phyloP scores from a whole-genome alignment of 2,113 vertebrate species.

The Tetrax tetrax region DNA sequence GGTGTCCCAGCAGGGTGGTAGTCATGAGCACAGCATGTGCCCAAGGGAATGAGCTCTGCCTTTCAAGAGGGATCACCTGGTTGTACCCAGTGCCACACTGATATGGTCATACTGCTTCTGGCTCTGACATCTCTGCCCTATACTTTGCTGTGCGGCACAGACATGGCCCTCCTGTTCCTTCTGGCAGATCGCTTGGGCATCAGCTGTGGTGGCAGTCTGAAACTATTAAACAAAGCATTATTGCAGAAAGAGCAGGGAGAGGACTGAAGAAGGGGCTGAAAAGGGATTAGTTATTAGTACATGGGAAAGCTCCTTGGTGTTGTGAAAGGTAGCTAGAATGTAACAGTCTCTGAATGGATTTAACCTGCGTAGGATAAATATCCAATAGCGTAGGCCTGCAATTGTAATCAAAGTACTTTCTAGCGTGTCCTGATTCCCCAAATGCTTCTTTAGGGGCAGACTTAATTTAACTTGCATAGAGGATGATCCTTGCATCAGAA shows the following conservation, averaged over 20 bases:
- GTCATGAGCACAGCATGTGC: fast-evolving
- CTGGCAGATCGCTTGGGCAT: not conserved
- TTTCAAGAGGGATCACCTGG: not conserved
- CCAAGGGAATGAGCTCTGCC: not conserved
- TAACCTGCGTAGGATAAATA: not conserved
- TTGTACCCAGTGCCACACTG: not conserved
- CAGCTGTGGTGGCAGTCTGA: not conserved
- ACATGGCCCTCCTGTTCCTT: fast-evolving
- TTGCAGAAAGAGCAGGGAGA: not conserved
- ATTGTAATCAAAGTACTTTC: not conserved
- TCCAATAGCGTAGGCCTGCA: not conserved
- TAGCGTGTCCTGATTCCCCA: not conserved
- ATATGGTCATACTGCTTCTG: not conserved
- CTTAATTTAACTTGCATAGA: not conserved
- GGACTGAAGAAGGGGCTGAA: not conserved
- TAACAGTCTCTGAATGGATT: not conserved
- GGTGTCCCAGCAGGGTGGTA: not conserved
- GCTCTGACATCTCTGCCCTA: not conserved
- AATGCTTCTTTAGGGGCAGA: not conserved
- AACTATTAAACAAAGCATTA: not conserved
- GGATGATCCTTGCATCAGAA: not conserved
- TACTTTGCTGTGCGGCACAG: fast-evolving
- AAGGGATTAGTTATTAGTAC: not conserved
- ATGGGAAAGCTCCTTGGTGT: not conserved
- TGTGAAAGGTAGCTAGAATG: not conserved